A percentile compares a stretch with the other conserved stretches of the same genome.
phyloP scores from a whole-genome alignment of 1,140 invertebrate genomes.

The Lineus longissimus region DNA sequence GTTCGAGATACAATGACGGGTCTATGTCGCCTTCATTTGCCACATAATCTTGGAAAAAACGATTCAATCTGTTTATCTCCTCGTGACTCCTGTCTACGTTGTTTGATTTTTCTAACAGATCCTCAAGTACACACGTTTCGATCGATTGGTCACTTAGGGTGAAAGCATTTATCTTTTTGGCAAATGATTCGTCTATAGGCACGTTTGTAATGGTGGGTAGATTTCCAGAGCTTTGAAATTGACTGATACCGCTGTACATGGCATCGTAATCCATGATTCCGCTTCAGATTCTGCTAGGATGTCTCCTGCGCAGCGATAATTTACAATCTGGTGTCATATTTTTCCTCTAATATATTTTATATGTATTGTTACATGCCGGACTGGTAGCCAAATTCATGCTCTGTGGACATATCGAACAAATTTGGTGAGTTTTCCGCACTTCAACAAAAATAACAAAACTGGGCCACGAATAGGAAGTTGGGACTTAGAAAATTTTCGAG shows the following conservation, averaged over 20 bases:
- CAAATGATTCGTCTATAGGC: conserved; percentile 1
- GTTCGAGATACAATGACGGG: background rate
- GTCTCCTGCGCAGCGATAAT: too few species aligned
- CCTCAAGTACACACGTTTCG: background rate
- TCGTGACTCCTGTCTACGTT: conserved; percentile 4
- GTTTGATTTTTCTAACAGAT: conserved; percentile 1
- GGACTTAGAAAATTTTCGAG: too few species aligned
- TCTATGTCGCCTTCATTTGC: conserved; percentile 6
- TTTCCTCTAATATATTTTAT: too few species aligned
- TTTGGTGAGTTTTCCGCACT: too few species aligned
- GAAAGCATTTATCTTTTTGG: conserved; percentile 2
- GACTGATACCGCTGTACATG: background rate
- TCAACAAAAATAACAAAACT: too few species aligned
- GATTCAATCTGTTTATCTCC: background rate
- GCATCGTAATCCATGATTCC: conserved; percentile 2
- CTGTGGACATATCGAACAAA: too few species aligned
- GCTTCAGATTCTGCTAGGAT: too few species aligned
- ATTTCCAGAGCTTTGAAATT: conserved; percentile 1
- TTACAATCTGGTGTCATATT: too few species aligned
- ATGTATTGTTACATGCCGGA: too few species aligned
- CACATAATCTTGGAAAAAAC: background rate
- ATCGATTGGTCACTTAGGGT: conserved; percentile 5
- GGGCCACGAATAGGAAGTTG: too few species aligned
- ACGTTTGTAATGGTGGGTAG: background rate
- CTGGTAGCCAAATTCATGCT: too few species aligned